Evolutionary conservation across 2,797 vertebrate genomes (phyloP), one percentile per base, ranked within the genome.

Genomic region (Apogon talboti): DNA sequence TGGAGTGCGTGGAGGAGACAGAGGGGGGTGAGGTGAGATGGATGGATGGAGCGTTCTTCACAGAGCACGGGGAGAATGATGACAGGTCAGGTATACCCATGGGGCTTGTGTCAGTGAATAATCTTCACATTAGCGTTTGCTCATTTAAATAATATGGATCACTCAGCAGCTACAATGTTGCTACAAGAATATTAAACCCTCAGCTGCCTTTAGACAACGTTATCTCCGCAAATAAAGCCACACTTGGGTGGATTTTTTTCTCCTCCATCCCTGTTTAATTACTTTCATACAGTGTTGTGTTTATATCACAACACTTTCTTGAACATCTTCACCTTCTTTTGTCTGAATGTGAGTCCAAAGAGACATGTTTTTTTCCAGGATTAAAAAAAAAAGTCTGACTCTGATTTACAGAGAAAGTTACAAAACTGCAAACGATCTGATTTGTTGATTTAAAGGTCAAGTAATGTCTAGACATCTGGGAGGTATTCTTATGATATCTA

Each of bases 91-190:
- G 16, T 71, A 9, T 51, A 38, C 84, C 84, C 83, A 56, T 37
- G 76, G 55, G 84, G 66, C 66, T 79, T 59, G 67, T 82, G 86
- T 73, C 83, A 83, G 79, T 89, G 87, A 89, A 84, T 85, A 80
- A 89, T 87, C 54, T 76, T 69, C 76, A 79, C 82, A 80, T 82
- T 85, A 79, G 68, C 65, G 4, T 76, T 51, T 69, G 72, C 67
- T 76, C 81, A 87, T 90, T 87, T 72, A 73, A 83, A 84, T 79
- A 71, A 83, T 85, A 86, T 85, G 71, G 82, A 84, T 86, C 76
- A 65, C 58, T 83, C 67, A 42, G 81, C 68, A 63, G 60, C 65
- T 63, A 72, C 46, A 78, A 62, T 65, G 71, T 71, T 59, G 59
- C 51, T 59, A 30, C 70, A 66, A 49, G 76, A 81, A 79, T 79